Conservation (phyloP, 2,797 vertebrate genomes). For the Enteromius afrohamiltoni region DNA sequence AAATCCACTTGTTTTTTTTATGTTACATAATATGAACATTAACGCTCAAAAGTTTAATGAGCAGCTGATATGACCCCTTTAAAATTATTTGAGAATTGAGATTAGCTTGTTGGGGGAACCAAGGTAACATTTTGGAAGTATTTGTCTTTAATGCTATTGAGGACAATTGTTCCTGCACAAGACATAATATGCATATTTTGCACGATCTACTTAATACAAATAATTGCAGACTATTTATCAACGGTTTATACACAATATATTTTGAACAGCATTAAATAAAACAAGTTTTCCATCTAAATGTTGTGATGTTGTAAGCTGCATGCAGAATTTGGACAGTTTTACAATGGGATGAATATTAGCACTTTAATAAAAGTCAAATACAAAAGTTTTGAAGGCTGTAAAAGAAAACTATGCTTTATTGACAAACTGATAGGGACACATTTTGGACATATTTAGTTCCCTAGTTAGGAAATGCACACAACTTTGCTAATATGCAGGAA, state of each 20-base stretch:
- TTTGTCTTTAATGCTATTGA: background rate
- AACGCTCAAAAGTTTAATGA: background rate
- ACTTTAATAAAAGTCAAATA: constrained; percentile 80
- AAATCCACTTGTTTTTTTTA: constrained; percentile 5
- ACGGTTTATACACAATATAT: constrained; percentile 62
- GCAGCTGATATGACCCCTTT: constrained; percentile 35
- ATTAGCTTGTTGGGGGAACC: background rate
- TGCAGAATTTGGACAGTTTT: constrained; percentile 63
- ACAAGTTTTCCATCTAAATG: constrained; percentile 22
- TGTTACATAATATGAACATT: background rate
- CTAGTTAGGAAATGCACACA: constrained; percentile 84
- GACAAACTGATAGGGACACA: constrained; percentile 80
- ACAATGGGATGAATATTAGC: constrained; percentile 63
- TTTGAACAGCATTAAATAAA: constrained; percentile 39
- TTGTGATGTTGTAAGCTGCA: constrained; percentile 42
- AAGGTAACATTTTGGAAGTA: constrained; percentile 12
- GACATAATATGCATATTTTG: constrained; percentile 14
- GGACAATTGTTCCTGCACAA: constrained; percentile 35
- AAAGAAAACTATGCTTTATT: constrained; percentile 84
- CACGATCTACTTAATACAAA: constrained; percentile 18
- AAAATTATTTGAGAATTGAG: background rate
- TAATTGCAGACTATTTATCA: constrained; percentile 49
- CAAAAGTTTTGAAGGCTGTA: constrained; percentile 78
- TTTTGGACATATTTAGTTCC: constrained; percentile 80
- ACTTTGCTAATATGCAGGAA: constrained; percentile 76